phyloP scores from a whole-genome alignment of 2,113 vertebrate species.

The Azemiops feae region DNA sequence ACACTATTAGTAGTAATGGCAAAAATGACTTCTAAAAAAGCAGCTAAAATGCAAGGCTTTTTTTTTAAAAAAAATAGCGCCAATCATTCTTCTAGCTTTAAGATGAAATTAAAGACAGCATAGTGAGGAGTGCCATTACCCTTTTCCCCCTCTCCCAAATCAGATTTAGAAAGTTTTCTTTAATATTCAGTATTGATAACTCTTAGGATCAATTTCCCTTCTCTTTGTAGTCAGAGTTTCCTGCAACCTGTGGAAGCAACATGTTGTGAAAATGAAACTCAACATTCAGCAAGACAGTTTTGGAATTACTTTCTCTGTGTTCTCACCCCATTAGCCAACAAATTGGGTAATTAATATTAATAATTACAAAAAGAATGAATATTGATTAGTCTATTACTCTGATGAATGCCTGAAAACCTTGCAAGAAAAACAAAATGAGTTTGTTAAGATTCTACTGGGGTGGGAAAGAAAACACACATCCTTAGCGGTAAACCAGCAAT shows the following conservation, averaged over 20 bases:
- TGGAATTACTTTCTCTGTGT: constrained; percentile 4
- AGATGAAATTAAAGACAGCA: neutral
- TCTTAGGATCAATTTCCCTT: neutral
- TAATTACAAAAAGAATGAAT: constrained; percentile 52
- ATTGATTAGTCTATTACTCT: constrained; percentile 55
- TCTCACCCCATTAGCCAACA: constrained; percentile 28
- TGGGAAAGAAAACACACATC: neutral
- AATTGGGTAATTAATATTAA: constrained; percentile 55
- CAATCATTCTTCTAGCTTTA: neutral
- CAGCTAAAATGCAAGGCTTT: neutral
- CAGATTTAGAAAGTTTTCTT: neutral
- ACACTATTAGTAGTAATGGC: neutral
- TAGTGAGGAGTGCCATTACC: neutral
- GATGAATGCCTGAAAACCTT: constrained; percentile 45
- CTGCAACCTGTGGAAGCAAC: constrained; percentile 31
- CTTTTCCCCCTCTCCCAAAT: neutral
- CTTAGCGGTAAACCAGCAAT: neutral
- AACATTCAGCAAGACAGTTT: constrained; percentile 20
- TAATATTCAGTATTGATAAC: neutral
- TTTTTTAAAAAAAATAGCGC: neutral
- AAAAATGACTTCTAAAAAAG: neutral
- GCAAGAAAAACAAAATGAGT: constrained; percentile 53
- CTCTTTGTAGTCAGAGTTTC: neutral
- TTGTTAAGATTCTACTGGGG: constrained; percentile 49
- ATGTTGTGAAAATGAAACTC: constrained; percentile 18